phyloP scores from a whole-genome alignment of 2,113 vertebrate species.

The Todiramphus chloris region DNA sequence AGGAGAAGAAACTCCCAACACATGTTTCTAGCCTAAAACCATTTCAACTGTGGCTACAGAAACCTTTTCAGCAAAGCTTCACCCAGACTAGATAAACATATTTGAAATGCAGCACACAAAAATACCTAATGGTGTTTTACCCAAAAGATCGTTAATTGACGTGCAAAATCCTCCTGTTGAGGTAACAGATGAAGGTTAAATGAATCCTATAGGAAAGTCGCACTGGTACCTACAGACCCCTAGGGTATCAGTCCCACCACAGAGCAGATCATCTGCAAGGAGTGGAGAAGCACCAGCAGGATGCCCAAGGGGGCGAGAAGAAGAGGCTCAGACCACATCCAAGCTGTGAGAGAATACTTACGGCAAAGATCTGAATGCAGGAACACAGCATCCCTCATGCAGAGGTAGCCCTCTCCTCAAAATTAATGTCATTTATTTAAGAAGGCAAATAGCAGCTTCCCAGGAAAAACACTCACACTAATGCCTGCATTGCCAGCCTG shows the following conservation, averaged over 20 bases:
- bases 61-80: slow-evolving; percentile 4
- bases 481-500: not conserved
- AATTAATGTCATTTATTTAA: not conserved
- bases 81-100: not conserved
- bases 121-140: not conserved
- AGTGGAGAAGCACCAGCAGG: not conserved
- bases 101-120: not conserved
- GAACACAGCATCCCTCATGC: not conserved
- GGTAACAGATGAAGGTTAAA: not conserved
- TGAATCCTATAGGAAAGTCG: not conserved
- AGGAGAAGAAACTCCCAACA: not conserved
- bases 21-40: not conserved
- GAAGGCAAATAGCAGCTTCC: not conserved
- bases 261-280: not conserved
- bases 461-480: not conserved
- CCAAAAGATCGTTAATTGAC: not conserved
- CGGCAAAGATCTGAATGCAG: rapidly evolving
- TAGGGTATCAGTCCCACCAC: not conserved
- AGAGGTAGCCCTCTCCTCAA: not conserved
- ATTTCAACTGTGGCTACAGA: not conserved
- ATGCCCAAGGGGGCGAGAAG: not conserved
- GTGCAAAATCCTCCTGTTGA: not conserved
- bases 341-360: not conserved
- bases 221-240: not conserved
- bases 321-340: not conserved